A percentile compares a stretch with the other conserved stretches of the same genome.
Evolutionary conservation across 1,140 invertebrate species (phyloP).

Genomic region (Apis laboriosa): DNA sequence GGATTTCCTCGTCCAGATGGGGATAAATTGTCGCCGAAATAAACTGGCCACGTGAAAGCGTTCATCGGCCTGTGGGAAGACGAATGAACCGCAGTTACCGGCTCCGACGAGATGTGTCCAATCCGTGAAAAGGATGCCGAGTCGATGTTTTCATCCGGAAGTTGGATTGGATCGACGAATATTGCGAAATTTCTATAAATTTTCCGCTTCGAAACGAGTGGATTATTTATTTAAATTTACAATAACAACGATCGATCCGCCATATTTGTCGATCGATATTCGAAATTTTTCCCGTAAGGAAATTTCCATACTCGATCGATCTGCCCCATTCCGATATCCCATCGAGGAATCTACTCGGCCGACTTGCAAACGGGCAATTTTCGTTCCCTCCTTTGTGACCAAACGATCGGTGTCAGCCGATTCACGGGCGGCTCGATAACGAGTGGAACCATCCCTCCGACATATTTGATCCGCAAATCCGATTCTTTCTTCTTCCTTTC

Average conservation of each 20-base stretch:
- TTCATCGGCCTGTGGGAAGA: conserved; percentile 8
- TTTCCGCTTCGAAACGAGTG: too few species aligned
- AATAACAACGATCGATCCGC: too few species aligned
- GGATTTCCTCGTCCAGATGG: conserved; percentile 1
- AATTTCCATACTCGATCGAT: background rate
- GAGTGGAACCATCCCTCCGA: background rate
- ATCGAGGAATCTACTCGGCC: background rate
- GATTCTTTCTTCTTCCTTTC: background rate
- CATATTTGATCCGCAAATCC: conserved; percentile 2
- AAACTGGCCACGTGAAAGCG: conserved; percentile 7
- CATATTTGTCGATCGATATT: too few species aligned
- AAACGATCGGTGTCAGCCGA: background rate
- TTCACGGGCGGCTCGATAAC: background rate
- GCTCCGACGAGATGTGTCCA: background rate
- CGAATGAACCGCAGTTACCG: conserved; percentile 15
- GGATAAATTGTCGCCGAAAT: conserved; percentile 38
- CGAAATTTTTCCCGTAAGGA: background rate
- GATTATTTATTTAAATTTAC: too few species aligned
- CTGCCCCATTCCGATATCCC: background rate
- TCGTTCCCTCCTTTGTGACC: background rate
- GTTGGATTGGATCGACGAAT: background rate
- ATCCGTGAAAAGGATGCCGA: background rate
- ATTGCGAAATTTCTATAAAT: too few species aligned
- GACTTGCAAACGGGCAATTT: background rate
- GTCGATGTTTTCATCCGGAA: background rate